phyloP scores from a whole-genome alignment of 2,113 vertebrate species.

The Protobothrops flavoviridis region DNA sequence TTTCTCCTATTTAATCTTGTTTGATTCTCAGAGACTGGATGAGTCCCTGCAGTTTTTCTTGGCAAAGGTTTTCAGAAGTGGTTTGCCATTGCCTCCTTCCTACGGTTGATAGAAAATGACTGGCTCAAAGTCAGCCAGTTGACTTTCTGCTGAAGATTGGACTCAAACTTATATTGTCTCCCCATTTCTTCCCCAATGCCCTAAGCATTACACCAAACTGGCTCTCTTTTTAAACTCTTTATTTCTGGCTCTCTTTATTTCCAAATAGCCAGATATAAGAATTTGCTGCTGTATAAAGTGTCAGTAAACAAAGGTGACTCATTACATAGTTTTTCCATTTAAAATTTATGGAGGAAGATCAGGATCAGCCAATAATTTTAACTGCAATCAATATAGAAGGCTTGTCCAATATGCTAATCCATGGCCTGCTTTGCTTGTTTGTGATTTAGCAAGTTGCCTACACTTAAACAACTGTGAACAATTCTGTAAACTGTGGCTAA shows the following conservation, averaged over 20 bases:
- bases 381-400: not conserved
- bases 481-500: not conserved
- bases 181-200: not conserved
- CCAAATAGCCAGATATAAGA: not conserved
- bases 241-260: too few species aligned
- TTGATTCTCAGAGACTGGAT: not conserved
- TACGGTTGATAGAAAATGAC: not conserved
- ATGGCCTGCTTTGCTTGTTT: not conserved
- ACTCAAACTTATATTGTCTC: not conserved
- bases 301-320: not conserved
- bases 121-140: not conserved
- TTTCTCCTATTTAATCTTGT: not conserved
- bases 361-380: not conserved
- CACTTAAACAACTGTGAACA: not conserved
- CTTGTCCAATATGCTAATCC: not conserved
- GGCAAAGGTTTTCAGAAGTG: not conserved
- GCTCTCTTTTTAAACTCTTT: not conserved
- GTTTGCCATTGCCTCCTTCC: not conserved
- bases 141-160: not conserved
- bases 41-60: not conserved
- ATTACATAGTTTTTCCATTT: not conserved
- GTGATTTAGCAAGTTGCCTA: not conserved
- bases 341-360: not conserved
- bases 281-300: not conserved
- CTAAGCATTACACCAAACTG: not conserved